These are phyloP conservation scores for Channa striata DNA, from an alignment of 2,797 vertebrate species.

Conservation along the genomic window DNA sequence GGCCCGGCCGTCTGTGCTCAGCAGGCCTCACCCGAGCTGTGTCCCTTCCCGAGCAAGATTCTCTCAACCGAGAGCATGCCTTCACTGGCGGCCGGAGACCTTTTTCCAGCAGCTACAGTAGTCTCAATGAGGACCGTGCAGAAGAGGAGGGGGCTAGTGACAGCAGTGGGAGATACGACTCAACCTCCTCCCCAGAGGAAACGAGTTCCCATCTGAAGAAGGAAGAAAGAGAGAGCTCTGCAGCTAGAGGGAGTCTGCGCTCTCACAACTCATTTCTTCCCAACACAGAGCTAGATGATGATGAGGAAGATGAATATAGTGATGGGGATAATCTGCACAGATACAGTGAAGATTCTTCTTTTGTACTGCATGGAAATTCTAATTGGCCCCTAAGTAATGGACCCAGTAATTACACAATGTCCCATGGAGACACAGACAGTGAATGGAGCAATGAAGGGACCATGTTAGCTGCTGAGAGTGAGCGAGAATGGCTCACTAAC, in stretches of 20 bases:
- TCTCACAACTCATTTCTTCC: constrained; percentile 90
- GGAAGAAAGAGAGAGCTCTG: constrained; percentile 23
- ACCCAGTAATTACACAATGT: constrained; percentile 57
- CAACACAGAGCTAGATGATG: constrained; percentile 83
- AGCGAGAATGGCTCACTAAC: constrained; percentile 66
- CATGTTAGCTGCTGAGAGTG: constrained; percentile 49
- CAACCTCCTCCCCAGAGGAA: constrained; percentile 75
- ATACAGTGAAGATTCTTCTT: constrained; percentile 81
- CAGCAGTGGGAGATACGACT: constrained; percentile 76
- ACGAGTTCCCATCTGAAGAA: constrained; percentile 42
- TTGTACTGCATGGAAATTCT: constrained; percentile 80
- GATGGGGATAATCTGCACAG: constrained; percentile 80
- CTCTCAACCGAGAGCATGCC: constrained; percentile 84
- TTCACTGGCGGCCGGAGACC: constrained; percentile 78
- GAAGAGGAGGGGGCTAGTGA: constrained; percentile 76
- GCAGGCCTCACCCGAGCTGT: constrained; percentile 83
- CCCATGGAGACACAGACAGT: constrained; percentile 16
- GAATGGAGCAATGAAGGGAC: constrained; percentile 57
- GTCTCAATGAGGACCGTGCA: constrained; percentile 69
- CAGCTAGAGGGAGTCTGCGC: constrained; percentile 52
- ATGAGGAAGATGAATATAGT: constrained; percentile 86
- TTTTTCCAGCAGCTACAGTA: constrained; percentile 74
- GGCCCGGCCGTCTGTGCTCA: constrained; percentile 86
- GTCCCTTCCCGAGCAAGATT: constrained; percentile 87
- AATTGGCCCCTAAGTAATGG: constrained; percentile 83